These are phyloP conservation scores for Tromatobia lineatoria DNA, from an alignment of 2,888 invertebrate genomes.

Conservation along the genomic window DNA sequence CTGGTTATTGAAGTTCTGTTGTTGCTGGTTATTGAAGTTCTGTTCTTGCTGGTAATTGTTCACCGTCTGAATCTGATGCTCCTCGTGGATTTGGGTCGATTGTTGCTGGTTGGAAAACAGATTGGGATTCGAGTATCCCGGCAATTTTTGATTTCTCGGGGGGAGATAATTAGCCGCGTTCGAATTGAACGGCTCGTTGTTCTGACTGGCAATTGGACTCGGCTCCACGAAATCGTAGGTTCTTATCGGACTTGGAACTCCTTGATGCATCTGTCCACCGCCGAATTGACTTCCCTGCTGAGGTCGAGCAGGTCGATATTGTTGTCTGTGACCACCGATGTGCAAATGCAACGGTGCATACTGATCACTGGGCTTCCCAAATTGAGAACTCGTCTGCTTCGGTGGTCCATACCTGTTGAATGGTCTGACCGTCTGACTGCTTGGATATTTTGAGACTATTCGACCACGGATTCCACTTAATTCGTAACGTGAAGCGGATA, in stretches of 20 bases:
- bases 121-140: constrained; percentile 68
- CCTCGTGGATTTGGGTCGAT: constrained; percentile 27
- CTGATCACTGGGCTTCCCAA: constrained; percentile 49
- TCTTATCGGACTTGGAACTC: constrained; percentile 76
- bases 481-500: constrained; percentile 26
- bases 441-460: constrained; percentile 72
- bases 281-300: constrained; percentile 63
- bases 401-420: constrained; percentile 81
- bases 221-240: constrained; percentile 75
- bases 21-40: constrained; percentile 38
- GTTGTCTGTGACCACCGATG: constrained; percentile 21
- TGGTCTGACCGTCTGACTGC: constrained; percentile 75
- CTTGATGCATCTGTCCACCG: constrained; percentile 70
- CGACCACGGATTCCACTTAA: constrained; percentile 71
- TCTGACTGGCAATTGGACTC: constrained; percentile 82
- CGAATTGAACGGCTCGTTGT: constrained; percentile 80
- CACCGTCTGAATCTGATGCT: constrained; percentile 33
- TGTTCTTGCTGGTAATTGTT: constrained; percentile 48
- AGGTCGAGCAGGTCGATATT: constrained; percentile 24
- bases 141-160: constrained; percentile 82
- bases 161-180: constrained; percentile 82
- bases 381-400: constrained; percentile 20
- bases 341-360: constrained; percentile 35
- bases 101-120: constrained; percentile 50
- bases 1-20: constrained; percentile 39